Percentiles rank a stretch among this genome's conserved stretches.
Evolutionary conservation across 37 sponge, comb jelly and placozoan species (phyloP).

Genomic region (Geodia barretti): DNA sequence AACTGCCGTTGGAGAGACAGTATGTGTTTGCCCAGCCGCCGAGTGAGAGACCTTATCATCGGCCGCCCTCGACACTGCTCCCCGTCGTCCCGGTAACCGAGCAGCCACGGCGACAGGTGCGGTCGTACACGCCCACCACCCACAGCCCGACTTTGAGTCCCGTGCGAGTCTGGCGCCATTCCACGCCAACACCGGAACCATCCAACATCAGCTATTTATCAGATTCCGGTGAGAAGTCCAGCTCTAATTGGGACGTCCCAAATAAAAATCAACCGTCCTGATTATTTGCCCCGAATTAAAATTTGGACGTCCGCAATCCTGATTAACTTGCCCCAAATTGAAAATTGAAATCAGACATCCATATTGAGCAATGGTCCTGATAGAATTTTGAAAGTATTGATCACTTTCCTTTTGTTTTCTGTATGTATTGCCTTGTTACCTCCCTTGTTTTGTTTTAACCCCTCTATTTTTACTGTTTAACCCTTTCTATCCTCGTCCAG

Average conservation of each 20-base stretch:
- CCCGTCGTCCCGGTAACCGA: background rate
- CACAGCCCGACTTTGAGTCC: background rate
- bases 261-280: too few species aligned
- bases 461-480: too few species aligned
- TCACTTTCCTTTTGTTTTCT: too few species aligned
- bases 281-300: too few species aligned
- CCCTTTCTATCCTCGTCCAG: background rate
- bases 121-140: background rate
- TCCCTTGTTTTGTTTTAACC: too few species aligned
- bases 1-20: background rate
- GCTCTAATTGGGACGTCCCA: too few species aligned
- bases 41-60: background rate
- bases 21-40: slow-evolving; percentile 44
- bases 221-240: background rate
- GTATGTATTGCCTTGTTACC: too few species aligned
- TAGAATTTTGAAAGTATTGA: too few species aligned
- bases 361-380: too few species aligned
- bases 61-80: background rate
- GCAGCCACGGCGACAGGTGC: background rate
- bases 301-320: too few species aligned
- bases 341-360: too few species aligned
- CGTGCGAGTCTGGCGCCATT: background rate
- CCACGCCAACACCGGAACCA: background rate
- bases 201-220: background rate
- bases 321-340: too few species aligned